Evolutionary conservation across 2,797 vertebrate species (phyloP).

Genomic region (Semotilus atromaculatus): DNA sequence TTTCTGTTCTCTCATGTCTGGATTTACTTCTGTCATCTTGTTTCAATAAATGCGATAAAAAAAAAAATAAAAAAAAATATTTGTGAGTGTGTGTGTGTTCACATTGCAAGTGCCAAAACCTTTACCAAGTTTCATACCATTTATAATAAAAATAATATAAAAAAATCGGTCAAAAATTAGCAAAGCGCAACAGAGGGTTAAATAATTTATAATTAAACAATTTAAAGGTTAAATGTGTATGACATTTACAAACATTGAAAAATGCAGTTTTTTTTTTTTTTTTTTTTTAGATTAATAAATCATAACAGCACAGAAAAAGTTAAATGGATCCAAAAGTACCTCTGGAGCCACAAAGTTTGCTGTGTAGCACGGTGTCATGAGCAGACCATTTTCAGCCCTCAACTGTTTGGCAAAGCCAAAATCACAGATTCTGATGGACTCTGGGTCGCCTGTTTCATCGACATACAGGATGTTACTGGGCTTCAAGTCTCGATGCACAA

Average conservation of each 20-base stretch:
- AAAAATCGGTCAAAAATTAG: no score
- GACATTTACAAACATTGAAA: neutral
- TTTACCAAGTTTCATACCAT: no score
- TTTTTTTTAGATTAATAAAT: neutral
- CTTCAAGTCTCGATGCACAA: slow-evolving; percentile 96
- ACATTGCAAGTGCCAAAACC: no score
- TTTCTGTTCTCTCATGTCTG: no score
- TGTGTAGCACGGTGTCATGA: slow-evolving; percentile 98
- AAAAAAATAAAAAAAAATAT: no score
- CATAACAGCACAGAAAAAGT: neutral
- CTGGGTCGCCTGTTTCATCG: slow-evolving; percentile 90
- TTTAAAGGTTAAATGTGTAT: neutral
- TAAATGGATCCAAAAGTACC: slow-evolving; percentile 71
- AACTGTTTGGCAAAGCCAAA: slow-evolving; percentile 97
- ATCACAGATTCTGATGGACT: slow-evolving; percentile 92
- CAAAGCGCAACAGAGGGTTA: no score
- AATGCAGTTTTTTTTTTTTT: fast-evolving
- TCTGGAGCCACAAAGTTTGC: slow-evolving; percentile 97
- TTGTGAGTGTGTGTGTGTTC: no score
- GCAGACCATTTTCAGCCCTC: slow-evolving; percentile 91
- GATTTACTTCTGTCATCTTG: no score
- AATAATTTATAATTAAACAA: neutral
- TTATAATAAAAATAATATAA: no score
- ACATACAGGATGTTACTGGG: slow-evolving; percentile 93
- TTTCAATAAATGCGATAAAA: no score